phyloP scores from a whole-genome alignment of 2,113 vertebrate species.

The Saccopteryx leptura region DNA sequence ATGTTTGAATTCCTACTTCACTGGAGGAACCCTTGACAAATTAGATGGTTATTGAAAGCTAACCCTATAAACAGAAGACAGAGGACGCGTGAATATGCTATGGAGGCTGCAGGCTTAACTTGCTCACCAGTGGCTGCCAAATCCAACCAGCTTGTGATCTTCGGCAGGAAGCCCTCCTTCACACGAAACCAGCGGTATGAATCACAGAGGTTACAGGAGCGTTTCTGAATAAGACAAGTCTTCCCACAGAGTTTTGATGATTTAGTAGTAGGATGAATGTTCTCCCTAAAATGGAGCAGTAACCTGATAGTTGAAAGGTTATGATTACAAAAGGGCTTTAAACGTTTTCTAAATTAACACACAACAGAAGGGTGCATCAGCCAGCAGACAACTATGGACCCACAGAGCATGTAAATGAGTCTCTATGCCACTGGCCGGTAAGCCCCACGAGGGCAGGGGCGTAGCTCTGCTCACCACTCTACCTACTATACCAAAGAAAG shows the following conservation, averaged over 20 bases:
- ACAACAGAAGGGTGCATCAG: conserved; percentile 11
- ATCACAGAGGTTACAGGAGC: conserved; percentile 61
- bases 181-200: conserved; percentile 13
- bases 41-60: background rate
- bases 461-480: background rate
- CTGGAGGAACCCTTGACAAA: background rate
- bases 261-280: conserved; percentile 43
- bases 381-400: background rate
- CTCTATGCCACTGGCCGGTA: background rate
- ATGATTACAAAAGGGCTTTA: background rate
- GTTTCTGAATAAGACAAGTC: conserved; percentile 55
- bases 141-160: conserved; percentile 16
- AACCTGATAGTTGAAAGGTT: conserved; percentile 57
- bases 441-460: background rate
- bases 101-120: conserved; percentile 39
- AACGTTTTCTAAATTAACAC: conserved; percentile 63
- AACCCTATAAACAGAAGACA: conserved; percentile 49
- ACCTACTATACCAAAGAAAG: background rate
- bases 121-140: conserved; percentile 25
- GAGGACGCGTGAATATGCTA: conserved; percentile 38
- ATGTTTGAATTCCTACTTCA: background rate
- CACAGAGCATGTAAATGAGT: background rate
- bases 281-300: conserved; percentile 54
- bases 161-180: conserved; percentile 56
- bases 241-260: conserved; percentile 56